A percentile compares a stretch with the other conserved stretches of the same genome.
Conservation (phyloP, 2,797 vertebrate genomes). For the Myripristis jacobus region DNA sequence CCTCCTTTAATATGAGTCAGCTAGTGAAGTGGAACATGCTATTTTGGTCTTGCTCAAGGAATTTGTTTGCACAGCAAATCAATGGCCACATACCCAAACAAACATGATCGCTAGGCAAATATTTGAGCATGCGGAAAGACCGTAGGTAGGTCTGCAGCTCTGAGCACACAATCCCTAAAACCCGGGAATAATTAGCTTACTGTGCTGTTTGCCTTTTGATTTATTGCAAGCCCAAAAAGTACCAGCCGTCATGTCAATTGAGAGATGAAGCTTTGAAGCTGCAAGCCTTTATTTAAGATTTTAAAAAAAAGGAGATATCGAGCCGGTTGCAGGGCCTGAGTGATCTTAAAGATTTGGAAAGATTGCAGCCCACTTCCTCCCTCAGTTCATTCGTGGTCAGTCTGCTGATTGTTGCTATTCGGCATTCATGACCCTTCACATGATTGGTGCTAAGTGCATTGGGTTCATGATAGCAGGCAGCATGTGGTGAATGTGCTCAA, state of each 20-base stretch:
- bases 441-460: slow-evolving; percentile 76
- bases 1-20: slow-evolving; percentile 66
- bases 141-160: slow-evolving; percentile 65
- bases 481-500: slow-evolving; percentile 63
- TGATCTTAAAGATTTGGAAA: slow-evolving; percentile 13
- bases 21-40: slow-evolving; percentile 62
- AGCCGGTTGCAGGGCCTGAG: slow-evolving; percentile 2
- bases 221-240: slow-evolving; percentile 64
- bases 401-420: slow-evolving; percentile 73
- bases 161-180: slow-evolving; percentile 70
- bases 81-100: slow-evolving; percentile 79
- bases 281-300: slow-evolving; percentile 47
- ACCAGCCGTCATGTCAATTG: slow-evolving; percentile 69
- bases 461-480: slow-evolving; percentile 53
- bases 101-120: slow-evolving; percentile 79
- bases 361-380: slow-evolving; percentile 23
- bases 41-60: slow-evolving; percentile 67
- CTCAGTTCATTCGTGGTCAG: slow-evolving; percentile 38
- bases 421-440: slow-evolving; percentile 63
- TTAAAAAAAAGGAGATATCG: slow-evolving; percentile 41
- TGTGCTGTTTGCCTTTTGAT: slow-evolving; percentile 76
- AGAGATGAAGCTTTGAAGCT: slow-evolving; percentile 57
- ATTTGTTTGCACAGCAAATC: slow-evolving; percentile 78
- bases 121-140: slow-evolving; percentile 77
- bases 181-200: slow-evolving; percentile 76